Percentiles rank a stretch among this genome's conserved stretches.
Evolutionary conservation across 2,888 invertebrate genomes (phyloP).

Genomic region (Cataglyphis albicans): DNA sequence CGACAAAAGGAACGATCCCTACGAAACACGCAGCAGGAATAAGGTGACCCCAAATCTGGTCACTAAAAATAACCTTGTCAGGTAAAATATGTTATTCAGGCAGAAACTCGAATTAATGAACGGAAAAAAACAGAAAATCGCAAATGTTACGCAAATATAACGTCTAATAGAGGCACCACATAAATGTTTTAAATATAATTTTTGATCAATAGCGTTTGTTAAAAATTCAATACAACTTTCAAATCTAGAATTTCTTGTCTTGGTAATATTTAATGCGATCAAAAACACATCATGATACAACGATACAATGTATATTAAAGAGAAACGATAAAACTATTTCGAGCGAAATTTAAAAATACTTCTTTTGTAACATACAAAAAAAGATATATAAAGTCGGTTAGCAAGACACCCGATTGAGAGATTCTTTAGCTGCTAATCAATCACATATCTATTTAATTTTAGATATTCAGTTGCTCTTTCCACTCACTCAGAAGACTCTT

Average conservation of each 20-base stretch:
- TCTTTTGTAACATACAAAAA: conserved; percentile 33
- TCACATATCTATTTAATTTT: conserved; percentile 69
- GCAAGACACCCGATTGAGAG: conserved; percentile 57
- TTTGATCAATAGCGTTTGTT: conserved; percentile 10
- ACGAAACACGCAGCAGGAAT: conserved; percentile 55
- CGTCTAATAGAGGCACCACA: conserved; percentile 53
- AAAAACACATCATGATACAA: background rate
- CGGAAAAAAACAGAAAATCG: conserved; percentile 24
- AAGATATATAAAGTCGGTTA: conserved; percentile 30
- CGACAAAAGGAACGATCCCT: background rate
- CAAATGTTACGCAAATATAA: conserved; percentile 61
- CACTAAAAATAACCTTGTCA: conserved; percentile 71
- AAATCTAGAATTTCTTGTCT: background rate
- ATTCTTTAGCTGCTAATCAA: conserved; percentile 69
- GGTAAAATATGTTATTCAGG: conserved; percentile 82
- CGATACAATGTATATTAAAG: background rate
- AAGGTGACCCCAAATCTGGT: conserved; percentile 62
- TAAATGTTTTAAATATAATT: conserved; percentile 5
- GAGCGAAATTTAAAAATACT: conserved; percentile 9
- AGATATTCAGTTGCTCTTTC: conserved; percentile 56
- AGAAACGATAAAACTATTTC: conserved; percentile 29
- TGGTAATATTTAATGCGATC: background rate
- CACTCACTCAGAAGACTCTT: conserved; percentile 48
- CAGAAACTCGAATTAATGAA: conserved; percentile 78
- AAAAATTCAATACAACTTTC: background rate